phyloP scores from a whole-genome alignment of 2,888 invertebrate genomes.

The Selenia dentaria region DNA sequence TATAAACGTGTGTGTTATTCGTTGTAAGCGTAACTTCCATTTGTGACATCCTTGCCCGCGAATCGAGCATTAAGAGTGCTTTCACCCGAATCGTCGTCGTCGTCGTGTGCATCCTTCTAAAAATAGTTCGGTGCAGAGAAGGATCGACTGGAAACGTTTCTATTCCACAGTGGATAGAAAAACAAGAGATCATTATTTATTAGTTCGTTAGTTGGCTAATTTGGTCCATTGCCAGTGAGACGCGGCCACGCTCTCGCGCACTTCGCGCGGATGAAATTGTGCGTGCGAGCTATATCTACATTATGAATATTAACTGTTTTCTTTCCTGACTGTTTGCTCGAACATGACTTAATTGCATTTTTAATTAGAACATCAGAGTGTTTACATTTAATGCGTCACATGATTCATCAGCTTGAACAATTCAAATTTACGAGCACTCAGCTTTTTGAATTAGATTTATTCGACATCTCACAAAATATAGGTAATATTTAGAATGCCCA shows the following conservation, averaged over 20 bases:
- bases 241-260: constrained; percentile 80
- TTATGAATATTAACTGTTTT: constrained; percentile 59
- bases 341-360: constrained; percentile 15
- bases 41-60: constrained; percentile 68
- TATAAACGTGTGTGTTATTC: constrained; percentile 64
- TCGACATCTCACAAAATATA: no score
- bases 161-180: constrained; percentile 81
- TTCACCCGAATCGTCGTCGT: constrained; percentile 80
- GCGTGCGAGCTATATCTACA: constrained; percentile 54
- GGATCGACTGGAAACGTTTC: constrained; percentile 77
- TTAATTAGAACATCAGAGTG: constrained; percentile 26
- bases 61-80: constrained; percentile 78
- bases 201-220: constrained; percentile 83
- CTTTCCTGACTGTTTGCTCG: constrained; percentile 39
- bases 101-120: constrained; percentile 77
- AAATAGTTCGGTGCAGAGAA: constrained; percentile 59
- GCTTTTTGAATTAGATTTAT: no score
- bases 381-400: constrained; percentile 16
- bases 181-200: constrained; percentile 85
- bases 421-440: no score
- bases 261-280: constrained; percentile 71
- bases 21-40: constrained; percentile 49
- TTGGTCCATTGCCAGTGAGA: constrained; percentile 78
- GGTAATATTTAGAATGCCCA: no score
- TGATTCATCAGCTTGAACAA: not conserved